Evolutionary conservation across 2,797 vertebrate species (phyloP).

Genomic region (Eulemur rubriventer): DNA sequence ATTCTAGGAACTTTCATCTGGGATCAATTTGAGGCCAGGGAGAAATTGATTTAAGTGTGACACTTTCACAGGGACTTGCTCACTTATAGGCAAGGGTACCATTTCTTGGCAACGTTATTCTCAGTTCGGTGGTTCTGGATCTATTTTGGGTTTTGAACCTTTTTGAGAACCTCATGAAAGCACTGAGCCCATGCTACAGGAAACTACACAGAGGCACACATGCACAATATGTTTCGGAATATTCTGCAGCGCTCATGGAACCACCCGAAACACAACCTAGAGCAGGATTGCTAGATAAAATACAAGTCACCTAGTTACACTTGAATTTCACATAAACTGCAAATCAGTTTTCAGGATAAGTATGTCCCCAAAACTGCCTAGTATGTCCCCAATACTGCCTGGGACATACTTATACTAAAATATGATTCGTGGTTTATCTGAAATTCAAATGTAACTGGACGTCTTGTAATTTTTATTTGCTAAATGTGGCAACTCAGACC

Average conservation of each 20-base stretch:
- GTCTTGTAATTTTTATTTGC: background rate
- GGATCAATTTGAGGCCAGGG: background rate
- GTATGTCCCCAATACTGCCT: background rate
- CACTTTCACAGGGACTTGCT: background rate
- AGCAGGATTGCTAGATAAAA: background rate
- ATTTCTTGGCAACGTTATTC: background rate
- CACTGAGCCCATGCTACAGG: background rate
- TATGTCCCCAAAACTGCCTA: background rate
- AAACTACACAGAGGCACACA: background rate
- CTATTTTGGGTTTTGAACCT: background rate
- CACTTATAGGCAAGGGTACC: background rate
- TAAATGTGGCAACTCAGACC: background rate
- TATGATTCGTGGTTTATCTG: background rate
- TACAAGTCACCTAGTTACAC: background rate
- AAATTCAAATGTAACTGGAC: slow-evolving; percentile 1
- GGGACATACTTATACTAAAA: background rate
- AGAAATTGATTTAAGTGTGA: background rate
- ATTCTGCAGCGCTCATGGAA: background rate
- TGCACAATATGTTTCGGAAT: background rate
- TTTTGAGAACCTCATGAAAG: background rate
- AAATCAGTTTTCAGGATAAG: background rate
- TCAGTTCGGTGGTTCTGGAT: background rate
- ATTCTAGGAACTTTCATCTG: slow-evolving; percentile 3
- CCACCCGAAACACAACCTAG: background rate
- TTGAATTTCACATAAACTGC: background rate